Conservation (phyloP, 2,113 vertebrate species). For the Prietella phreatophila region DNA sequence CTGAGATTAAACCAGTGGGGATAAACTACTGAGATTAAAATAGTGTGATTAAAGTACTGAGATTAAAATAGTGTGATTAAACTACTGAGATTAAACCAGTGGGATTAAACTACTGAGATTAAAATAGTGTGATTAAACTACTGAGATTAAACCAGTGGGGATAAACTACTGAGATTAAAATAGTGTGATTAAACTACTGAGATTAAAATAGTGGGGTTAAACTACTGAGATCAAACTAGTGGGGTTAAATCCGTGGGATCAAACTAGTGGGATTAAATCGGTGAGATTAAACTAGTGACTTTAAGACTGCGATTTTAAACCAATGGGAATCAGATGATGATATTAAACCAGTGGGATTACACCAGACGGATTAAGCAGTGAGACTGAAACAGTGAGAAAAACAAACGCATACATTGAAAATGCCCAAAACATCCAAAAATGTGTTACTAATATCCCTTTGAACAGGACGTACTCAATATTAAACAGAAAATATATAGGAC, state of each 20-base stretch:
- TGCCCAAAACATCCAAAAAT: not conserved
- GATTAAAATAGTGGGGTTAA: too few species aligned
- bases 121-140: not conserved
- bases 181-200: too few species aligned
- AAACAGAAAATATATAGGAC: not conserved
- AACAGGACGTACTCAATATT: not conserved
- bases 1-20: not conserved
- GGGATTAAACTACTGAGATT: not conserved
- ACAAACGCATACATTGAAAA: not conserved
- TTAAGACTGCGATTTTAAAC: not conserved
- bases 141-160: too few species aligned
- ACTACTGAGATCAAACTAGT: too few species aligned
- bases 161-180: too few species aligned
- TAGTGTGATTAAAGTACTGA: too few species aligned
- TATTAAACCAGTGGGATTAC: not conserved
- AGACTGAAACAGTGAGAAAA: not conserved
- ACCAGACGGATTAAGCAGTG: not conserved
- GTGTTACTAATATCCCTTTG: not conserved
- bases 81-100: not conserved
- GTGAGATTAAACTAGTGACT: not conserved
- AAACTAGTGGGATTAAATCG: not conserved
- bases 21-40: not conserved
- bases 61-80: too few species aligned
- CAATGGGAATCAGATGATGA: too few species aligned
- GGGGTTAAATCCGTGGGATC: too few species aligned